These are phyloP conservation scores for Ctenochaetus hawaiiensis DNA, from an alignment of 2,797 vertebrate species.

Conservation along the genomic window DNA sequence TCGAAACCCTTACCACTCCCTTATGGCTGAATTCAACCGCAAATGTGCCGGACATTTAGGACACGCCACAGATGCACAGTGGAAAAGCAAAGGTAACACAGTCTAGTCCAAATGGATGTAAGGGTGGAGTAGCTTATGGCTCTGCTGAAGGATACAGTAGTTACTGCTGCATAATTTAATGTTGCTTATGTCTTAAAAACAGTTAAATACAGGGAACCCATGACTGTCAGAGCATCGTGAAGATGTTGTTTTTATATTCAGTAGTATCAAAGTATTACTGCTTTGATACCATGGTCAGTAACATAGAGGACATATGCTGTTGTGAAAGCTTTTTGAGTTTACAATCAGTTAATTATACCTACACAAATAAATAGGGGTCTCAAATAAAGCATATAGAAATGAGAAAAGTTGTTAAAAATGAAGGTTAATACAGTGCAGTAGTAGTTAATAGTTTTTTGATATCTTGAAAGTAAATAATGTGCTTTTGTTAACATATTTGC, in stretches of 20 bases:
- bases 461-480: background rate
- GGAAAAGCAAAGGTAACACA: conserved; percentile 91
- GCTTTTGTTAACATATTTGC: background rate
- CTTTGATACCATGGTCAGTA: background rate
- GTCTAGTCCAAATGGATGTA: background rate
- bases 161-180: conserved; percentile 14
- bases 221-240: background rate
- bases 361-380: no score
- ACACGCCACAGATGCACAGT: conserved; percentile 92
- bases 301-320: background rate
- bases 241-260: conserved; percentile 1
- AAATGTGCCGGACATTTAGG: conserved; percentile 97
- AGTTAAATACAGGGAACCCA: background rate
- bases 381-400: no score
- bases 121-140: background rate
- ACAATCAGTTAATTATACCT: no score
- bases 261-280: background rate
- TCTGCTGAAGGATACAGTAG: conserved; percentile 10
- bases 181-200: conserved; percentile 5
- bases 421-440: no score
- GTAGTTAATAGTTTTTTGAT: background rate
- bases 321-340: background rate
- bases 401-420: no score
- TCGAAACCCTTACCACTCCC: conserved; percentile 94
- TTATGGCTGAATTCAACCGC: conserved; percentile 96